Evolutionary conservation across 2,888 invertebrate species (phyloP), one percentile per base, ranked within the genome.

Genomic region (Disparrhopalites patrizii): DNA sequence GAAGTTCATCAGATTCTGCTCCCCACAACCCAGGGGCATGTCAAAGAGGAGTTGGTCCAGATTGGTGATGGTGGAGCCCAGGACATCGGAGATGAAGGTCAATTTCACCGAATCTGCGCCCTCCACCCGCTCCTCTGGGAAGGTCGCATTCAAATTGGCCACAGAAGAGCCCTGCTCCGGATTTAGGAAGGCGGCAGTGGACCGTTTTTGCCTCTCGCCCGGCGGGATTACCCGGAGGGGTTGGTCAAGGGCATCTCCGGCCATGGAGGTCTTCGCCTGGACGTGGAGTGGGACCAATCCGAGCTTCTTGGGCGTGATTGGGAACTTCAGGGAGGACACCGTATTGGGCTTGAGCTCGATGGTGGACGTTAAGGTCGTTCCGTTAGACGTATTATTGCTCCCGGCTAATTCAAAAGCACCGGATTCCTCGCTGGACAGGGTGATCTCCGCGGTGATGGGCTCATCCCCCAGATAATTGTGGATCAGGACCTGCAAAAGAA

Each of bases 401-500:
- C 68, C 68, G 13, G 60, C 31, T 31, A 69, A 70, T 50, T 65
- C 88, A 77, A 88, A 91, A 74, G 88, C 87, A 10, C 23, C 20
- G 69, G 86, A 86, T 56, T 88, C 87, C 13, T 85, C 83, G 79
- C 91, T 91, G 75, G 91, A 90, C 78, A 97, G 82, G 0, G 90
- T 89, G 0, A 97, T 87, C 75, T 91, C 89, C 0, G 90, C 90
- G 13, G 83, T 83, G 0, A 89, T 82, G 69, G 90, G 87, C 67
- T 86, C 85, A n/a, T 62, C 65, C 15, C 87, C 85, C 80, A 92
- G 83, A 76, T 95, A 91, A 79, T 95, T 98, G 47, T 70, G 70
- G 79, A 90, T 91, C 7, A 97, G 85, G 10, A 91, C 86, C 51
- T 95, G 89, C 56, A 95, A 85, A 0, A 92, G 88, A 58, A 97